Evolutionary conservation across 2,888 invertebrate species (phyloP).

Genomic region (Calameuta pallipes): DNA sequence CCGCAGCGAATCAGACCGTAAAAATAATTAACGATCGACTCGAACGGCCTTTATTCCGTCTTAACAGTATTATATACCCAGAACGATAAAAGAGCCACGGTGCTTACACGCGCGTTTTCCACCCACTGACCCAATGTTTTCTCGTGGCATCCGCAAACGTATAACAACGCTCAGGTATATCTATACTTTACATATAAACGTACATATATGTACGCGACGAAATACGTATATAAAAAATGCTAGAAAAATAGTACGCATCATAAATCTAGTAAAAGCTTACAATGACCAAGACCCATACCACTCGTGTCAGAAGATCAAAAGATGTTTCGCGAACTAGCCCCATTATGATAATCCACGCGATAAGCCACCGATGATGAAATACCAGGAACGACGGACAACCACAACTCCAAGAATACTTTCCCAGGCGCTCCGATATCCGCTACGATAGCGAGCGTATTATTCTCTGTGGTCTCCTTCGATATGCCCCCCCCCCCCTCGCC

Average conservation of each 20-base stretch:
- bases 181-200: not conserved
- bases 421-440: not conserved
- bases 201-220: not conserved
- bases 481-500: not conserved
- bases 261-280: conserved; percentile 34
- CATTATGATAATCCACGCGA: conserved; percentile 5
- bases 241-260: conserved; percentile 36
- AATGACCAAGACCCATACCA: not conserved
- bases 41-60: not conserved
- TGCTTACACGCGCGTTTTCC: not conserved
- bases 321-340: conserved; percentile 1
- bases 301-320: conserved; percentile 4
- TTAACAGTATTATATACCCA: not conserved
- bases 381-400: not conserved
- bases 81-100: not conserved
- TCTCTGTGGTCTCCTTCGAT: not conserved
- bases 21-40: not conserved
- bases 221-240: not conserved
- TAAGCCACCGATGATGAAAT: conserved; percentile 2
- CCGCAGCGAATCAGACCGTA: not conserved
- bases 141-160: not conserved
- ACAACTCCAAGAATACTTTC: not conserved
- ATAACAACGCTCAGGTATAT: not conserved
- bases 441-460: not conserved
- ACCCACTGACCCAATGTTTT: not conserved